A percentile compares a stretch with the other conserved stretches of the same genome.
Evolutionary conservation across 2,888 invertebrate genomes (phyloP).

Genomic region (Drosophila conformis): DNA sequence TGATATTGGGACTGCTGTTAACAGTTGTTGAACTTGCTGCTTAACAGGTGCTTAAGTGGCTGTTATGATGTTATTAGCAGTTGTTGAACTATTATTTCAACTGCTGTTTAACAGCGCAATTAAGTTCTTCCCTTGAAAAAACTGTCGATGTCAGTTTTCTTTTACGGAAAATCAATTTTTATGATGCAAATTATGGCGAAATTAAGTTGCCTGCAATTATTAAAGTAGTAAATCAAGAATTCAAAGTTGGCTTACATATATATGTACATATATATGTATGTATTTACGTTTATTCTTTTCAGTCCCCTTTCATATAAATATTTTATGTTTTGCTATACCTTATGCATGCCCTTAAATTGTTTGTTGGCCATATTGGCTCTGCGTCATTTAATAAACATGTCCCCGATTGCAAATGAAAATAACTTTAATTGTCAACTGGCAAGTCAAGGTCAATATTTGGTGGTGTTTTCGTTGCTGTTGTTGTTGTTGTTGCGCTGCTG

Average conservation of each 20-base stretch:
- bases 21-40: background rate
- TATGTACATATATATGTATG: background rate
- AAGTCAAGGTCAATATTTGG: conserved; percentile 61
- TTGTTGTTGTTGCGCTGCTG: conserved; percentile 23
- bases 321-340: conserved; percentile 17
- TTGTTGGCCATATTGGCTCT: conserved; percentile 17
- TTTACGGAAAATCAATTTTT: conserved; percentile 9
- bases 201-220: background rate
- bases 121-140: background rate
- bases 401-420: conserved; percentile 62
- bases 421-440: conserved; percentile 69
- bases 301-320: conserved; percentile 5
- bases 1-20: background rate
- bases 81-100: background rate
- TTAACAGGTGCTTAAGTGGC: background rate
- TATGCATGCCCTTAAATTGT: conserved; percentile 16
- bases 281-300: background rate
- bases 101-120: background rate
- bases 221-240: background rate
- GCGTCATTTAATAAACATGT: conserved; percentile 53
- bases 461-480: conserved; percentile 8
- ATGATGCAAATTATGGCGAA: background rate
- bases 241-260: background rate
- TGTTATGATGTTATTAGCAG: background rate
- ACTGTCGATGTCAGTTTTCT: background rate